Evolutionary conservation across 2,888 invertebrate genomes (phyloP).

Genomic region (Cecidostiba fungosa): DNA sequence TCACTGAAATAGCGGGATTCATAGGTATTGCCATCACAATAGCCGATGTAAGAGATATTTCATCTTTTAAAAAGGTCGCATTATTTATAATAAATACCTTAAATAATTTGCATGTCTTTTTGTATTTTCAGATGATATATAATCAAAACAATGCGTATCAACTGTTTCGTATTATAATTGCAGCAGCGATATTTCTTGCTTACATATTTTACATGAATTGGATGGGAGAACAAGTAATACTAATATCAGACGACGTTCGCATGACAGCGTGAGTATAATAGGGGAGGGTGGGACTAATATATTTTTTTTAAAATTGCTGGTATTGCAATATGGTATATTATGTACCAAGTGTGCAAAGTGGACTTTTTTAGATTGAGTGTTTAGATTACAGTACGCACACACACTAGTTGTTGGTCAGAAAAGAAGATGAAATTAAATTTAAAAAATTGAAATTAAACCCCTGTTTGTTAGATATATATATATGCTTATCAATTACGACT

Average conservation of each 20-base stretch:
- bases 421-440: no score
- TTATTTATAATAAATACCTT: not conserved
- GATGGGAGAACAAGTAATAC: slow-evolving; percentile 22
- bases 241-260: not conserved
- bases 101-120: not conserved
- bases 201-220: slow-evolving; percentile 24
- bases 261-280: not conserved
- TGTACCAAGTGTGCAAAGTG: no score
- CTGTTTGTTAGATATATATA: no score
- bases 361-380: no score
- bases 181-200: not conserved
- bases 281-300: not conserved
- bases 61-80: not conserved
- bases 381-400: no score
- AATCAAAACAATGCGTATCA: not conserved
- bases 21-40: slow-evolving; percentile 2
- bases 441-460: no score
- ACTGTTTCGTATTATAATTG: not conserved
- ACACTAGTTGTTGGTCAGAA: no score
- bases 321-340: not conserved
- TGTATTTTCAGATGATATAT: not conserved
- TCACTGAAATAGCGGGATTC: not conserved
- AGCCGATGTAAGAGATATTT: slow-evolving; percentile 4
- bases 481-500: no score
- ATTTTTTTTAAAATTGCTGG: not conserved